phyloP scores from a whole-genome alignment of 1,140 invertebrate species.

The Lasioglossum albipes region DNA sequence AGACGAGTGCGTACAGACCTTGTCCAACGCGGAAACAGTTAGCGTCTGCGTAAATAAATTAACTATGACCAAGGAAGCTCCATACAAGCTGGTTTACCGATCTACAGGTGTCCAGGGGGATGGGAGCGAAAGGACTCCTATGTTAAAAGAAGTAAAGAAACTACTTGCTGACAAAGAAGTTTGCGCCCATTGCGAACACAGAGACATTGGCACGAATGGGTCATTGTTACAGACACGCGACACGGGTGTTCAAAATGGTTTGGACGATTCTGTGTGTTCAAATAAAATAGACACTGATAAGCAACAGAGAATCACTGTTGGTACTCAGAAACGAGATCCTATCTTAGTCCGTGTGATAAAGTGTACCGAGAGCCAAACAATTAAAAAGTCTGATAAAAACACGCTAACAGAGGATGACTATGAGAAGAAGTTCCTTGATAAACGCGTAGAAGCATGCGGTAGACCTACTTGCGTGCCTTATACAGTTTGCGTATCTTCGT shows the following conservation, averaged over 20 bases:
- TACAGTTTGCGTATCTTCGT: neutral
- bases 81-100: neutral
- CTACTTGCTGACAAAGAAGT: conserved; percentile 15
- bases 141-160: neutral
- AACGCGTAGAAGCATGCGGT: conserved; percentile 1
- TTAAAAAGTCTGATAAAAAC: conserved; percentile 28
- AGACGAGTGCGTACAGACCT: neutral
- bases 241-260: conserved; percentile 3
- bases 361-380: conserved; percentile 9
- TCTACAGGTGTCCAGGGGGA: neutral
- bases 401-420: neutral
- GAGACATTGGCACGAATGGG: conserved; percentile 19
- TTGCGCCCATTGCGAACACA: neutral
- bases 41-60: neutral
- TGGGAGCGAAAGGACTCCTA: neutral
- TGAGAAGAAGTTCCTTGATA: neutral
- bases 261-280: neutral
- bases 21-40: neutral
- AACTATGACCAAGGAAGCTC: neutral
- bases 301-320: conserved; percentile 8
- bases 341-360: conserved; percentile 45
- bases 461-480: conserved; percentile 1
- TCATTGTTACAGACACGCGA: conserved; percentile 6
- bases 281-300: neutral
- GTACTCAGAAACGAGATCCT: conserved; percentile 47